These are phyloP conservation scores for Chaenodraco wilsoni DNA, from an alignment of 2,797 vertebrate genomes.

Conservation along the genomic window DNA sequence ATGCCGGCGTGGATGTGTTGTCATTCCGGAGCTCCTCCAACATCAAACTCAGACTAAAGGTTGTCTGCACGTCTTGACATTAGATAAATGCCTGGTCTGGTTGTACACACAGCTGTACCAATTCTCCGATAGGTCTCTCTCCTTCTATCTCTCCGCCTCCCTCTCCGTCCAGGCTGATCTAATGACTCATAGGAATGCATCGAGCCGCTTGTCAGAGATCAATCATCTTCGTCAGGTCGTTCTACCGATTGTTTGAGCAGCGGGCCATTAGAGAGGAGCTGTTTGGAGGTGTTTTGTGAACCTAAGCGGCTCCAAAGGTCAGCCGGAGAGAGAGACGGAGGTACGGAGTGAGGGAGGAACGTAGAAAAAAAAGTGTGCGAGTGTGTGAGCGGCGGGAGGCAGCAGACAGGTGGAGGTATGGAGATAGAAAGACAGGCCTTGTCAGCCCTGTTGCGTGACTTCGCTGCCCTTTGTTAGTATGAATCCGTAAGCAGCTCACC, in stretches of 20 bases:
- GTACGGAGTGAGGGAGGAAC: conserved; percentile 52
- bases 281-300: conserved; percentile 88
- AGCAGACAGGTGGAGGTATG: conserved; percentile 64
- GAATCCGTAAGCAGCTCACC: conserved; percentile 86
- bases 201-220: conserved; percentile 87
- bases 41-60: conserved; percentile 81
- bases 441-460: conserved; percentile 81
- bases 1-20: conserved; percentile 58
- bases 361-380: conserved; percentile 20
- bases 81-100: conserved; percentile 81
- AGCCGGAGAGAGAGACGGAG: conserved; percentile 70
- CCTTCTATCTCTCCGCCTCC: conserved; percentile 50
- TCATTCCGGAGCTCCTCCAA: conserved; percentile 76
- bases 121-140: conserved; percentile 83
- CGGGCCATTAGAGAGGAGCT: conserved; percentile 87
- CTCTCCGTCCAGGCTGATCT: conserved; percentile 79
- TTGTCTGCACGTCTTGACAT: conserved; percentile 83
- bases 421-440: conserved; percentile 74
- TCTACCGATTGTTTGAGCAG: conserved; percentile 87
- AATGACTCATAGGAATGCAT: conserved; percentile 87
- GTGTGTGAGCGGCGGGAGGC: conserved; percentile 25
- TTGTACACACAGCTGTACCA: conserved; percentile 81
- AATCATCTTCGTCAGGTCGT: conserved; percentile 87
- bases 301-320: conserved; percentile 88
- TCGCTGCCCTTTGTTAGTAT: conserved; percentile 86